A percentile compares a stretch with the other conserved stretches of the same genome.
phyloP scores from a whole-genome alignment of 2,888 invertebrate genomes.

The Agonopterix heracliana region DNA sequence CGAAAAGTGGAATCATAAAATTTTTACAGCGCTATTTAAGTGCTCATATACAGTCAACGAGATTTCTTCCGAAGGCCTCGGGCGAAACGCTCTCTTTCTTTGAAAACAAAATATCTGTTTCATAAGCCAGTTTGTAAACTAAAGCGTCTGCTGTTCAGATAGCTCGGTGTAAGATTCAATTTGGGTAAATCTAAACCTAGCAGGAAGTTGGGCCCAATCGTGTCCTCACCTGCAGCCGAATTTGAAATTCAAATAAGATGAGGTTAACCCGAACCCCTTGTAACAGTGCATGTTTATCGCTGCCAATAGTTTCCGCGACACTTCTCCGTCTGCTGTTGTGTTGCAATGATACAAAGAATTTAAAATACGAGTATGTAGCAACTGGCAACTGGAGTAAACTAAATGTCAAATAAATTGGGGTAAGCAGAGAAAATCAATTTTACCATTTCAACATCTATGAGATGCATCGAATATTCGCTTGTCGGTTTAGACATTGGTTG shows the following conservation, averaged over 20 bases:
- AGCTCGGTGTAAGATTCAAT: constrained; percentile 55
- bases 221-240: constrained; percentile 61
- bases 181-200: constrained; percentile 62
- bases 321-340: constrained; percentile 10
- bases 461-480: too few relatives aligned
- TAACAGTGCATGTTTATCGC: constrained; percentile 50
- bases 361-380: not conserved
- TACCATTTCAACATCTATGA: too few relatives aligned
- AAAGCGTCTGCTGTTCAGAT: constrained; percentile 15
- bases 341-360: not conserved
- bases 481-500: too few relatives aligned
- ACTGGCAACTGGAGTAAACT: too few relatives aligned
- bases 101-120: constrained; percentile 16
- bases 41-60: not conserved
- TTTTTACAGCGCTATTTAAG: not conserved
- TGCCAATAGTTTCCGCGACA: constrained; percentile 34
- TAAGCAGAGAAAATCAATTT: too few relatives aligned
- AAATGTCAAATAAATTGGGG: too few relatives aligned
- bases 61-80: not conserved
- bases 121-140: constrained; percentile 39
- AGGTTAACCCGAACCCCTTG: constrained; percentile 18
- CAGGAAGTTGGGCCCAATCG: constrained; percentile 60
- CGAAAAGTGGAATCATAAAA: not conserved
- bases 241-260: constrained; percentile 66
- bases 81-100: not conserved